phyloP scores from a whole-genome alignment of 2,888 invertebrate genomes.

The Lasioglossum vierecki region DNA sequence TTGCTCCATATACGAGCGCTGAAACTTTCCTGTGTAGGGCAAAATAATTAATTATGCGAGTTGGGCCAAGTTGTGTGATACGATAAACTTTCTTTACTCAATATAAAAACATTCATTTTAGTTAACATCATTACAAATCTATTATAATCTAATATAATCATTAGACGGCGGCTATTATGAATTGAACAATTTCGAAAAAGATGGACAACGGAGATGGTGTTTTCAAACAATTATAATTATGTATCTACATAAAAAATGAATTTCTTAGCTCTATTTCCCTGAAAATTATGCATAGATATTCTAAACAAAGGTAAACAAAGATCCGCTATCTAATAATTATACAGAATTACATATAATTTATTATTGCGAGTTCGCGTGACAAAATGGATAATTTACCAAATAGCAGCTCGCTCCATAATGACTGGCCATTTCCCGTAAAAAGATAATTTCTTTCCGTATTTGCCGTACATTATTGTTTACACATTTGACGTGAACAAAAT shows the following conservation, averaged over 20 bases:
- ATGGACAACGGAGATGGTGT: no score
- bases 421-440: conserved; percentile 32
- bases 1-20: conserved; percentile 64
- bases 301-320: no score
- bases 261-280: no score
- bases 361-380: background rate
- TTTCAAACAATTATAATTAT: no score
- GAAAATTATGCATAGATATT: no score
- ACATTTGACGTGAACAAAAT: conserved; percentile 1
- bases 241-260: no score
- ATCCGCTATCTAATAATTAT: background rate
- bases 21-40: conserved; percentile 71
- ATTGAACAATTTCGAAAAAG: no score
- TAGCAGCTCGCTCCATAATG: conserved; percentile 20
- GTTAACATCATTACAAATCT: background rate
- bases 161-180: no score
- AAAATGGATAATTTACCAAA: conserved; percentile 40
- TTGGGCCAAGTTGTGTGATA: background rate
- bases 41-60: background rate
- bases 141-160: background rate
- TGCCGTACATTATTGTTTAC: conserved; percentile 29
- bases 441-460: background rate
- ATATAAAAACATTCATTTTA: background rate
- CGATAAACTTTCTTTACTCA: background rate
- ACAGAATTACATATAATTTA: background rate